phyloP scores from a whole-genome alignment of 2,797 vertebrate species.

The Cephalopachus bancanus region DNA sequence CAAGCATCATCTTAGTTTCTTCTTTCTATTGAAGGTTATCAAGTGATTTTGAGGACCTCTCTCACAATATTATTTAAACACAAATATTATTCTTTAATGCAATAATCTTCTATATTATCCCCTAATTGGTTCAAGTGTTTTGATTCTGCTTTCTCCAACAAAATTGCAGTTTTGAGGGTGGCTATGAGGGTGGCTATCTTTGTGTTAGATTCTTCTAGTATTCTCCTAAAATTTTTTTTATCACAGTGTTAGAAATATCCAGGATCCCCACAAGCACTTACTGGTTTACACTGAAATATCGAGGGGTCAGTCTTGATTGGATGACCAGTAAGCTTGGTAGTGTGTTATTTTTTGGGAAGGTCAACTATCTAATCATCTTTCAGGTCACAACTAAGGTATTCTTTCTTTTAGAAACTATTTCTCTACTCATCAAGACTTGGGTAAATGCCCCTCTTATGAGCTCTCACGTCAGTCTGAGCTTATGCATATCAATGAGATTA shows the following conservation, averaged over 20 bases:
- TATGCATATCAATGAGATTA: not conserved
- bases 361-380: not conserved
- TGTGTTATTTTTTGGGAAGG: not conserved
- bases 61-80: not conserved
- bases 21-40: not conserved
- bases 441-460: not conserved
- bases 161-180: not conserved
- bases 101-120: not conserved
- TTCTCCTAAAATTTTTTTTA: not conserved
- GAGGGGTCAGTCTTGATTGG: not conserved
- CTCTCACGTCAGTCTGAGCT: not conserved
- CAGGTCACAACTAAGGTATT: not conserved
- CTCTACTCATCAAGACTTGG: not conserved
- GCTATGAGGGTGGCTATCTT: not conserved
- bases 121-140: not conserved
- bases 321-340: not conserved
- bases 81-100: not conserved
- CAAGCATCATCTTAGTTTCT: not conserved
- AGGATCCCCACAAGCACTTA: not conserved
- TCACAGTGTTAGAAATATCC: not conserved
- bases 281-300: conserved; percentile 39
- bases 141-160: not conserved
- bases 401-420: not conserved
- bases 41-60: not conserved
- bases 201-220: conserved; percentile 17